These are phyloP conservation scores for Mamestra brassicae DNA, from an alignment of 2,888 invertebrate genomes.

Conservation along the genomic window DNA sequence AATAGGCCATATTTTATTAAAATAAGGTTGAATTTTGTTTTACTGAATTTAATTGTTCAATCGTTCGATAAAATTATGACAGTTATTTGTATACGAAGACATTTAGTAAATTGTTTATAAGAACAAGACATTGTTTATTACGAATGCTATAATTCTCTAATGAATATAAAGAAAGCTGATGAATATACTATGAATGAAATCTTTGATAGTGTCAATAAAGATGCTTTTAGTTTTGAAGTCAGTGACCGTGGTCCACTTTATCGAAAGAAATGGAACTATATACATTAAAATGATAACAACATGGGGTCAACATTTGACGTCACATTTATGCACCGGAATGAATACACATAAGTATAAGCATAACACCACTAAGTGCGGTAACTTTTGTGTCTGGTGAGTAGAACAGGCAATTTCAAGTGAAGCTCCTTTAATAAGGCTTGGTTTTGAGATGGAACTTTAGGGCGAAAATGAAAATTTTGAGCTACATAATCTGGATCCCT, in stretches of 20 bases:
- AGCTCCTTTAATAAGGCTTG: no score
- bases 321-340: constrained; percentile 11
- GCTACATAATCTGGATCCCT: no score
- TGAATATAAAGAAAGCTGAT: no score
- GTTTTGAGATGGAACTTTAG: no score
- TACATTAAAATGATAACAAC: constrained; percentile 26
- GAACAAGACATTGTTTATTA: neutral
- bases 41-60: neutral
- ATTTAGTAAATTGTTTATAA: neutral
- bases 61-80: constrained; percentile 10
- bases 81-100: neutral
- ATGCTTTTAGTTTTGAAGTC: neutral
- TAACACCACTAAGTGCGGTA: neutral
- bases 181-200: neutral
- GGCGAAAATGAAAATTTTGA: no score
- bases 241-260: constrained; percentile 31
- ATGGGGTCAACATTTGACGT: constrained; percentile 27
- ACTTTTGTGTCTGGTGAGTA: neutral
- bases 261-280: constrained; percentile 20
- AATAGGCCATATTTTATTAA: neutral
- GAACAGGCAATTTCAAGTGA: neutral
- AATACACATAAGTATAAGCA: neutral
- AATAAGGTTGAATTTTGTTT: constrained; percentile 19
- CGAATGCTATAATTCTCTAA: no score
- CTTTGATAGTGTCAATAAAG: neutral